Evolutionary conservation across 2,113 vertebrate species (phyloP), one percentile per base, ranked within the genome.

Genomic region (Lepidothrix coronata): DNA sequence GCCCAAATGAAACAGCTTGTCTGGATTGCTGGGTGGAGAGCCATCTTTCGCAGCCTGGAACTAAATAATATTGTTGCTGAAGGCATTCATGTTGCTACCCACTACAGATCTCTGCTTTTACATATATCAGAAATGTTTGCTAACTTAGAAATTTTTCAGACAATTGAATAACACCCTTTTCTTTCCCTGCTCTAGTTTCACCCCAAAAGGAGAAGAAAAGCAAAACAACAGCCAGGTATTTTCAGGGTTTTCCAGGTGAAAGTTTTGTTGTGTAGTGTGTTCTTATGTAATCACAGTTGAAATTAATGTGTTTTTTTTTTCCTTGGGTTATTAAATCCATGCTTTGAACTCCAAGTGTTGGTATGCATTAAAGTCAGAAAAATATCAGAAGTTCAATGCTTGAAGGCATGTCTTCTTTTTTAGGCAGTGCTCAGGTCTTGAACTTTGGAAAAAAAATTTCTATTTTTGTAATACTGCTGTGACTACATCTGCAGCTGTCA

Each of bases 291-390:
- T 78, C 85, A 57, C 0, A 0, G 27, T 55, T 62, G 39, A 91
- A 96, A 73, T 70, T 18, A 57, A 35, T 63, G 31, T 3, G 59
- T 22, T 2, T 12, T 49, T 58, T 72, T 82, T 46, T 48, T 25
- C 12, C 57, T 59, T 93, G 9, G 22, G 58, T 85, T 93, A 73
- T n/a, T 95, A 66, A 88, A 94, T 68, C 70, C 58, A 17, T 92
- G 48, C 77, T 96, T 96, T 93, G 93, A 97, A 94, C 87, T 95
- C 54, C 73, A 78, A 84, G 82, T 91, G 88, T 91, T 96, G 76
- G 54, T 89, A 92, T 86, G 78, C 58, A 91, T 91, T 94, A 85
- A 94, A 97, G 73, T 84, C 75, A 96, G 81, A 73, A 88, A 80
- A 93, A 91, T 94, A 91, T 75, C 67, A 91, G 44, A 91, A 92